Evolutionary conservation across 2,113 vertebrate species (phyloP).

Genomic region (Crotalus horridus): DNA sequence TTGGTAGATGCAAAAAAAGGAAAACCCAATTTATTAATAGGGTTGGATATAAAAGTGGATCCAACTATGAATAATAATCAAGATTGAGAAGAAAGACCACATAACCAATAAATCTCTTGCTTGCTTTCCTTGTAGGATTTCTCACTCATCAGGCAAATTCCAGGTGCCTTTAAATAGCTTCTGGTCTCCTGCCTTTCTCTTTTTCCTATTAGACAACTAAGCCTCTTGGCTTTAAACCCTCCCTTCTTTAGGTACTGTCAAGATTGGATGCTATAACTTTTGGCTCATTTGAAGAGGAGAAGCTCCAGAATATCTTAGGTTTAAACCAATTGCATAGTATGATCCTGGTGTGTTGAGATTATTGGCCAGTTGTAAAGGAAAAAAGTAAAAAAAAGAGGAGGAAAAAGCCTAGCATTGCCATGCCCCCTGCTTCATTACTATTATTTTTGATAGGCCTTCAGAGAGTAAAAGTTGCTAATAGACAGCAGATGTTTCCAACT

Average conservation of each 20-base stretch:
- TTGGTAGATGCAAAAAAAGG: background rate
- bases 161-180: slow-evolving; percentile 47
- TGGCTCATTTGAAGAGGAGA: background rate
- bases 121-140: accelerated
- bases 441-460: background rate
- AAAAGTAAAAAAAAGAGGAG: background rate
- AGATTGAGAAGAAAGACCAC: background rate
- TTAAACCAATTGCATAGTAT: background rate
- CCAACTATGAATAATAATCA: background rate
- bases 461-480: background rate
- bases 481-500: background rate
- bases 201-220: background rate
- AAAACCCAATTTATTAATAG: background rate
- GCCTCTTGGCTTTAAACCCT: background rate
- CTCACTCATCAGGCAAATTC: background rate
- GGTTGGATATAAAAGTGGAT: background rate
- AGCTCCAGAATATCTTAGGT: background rate
- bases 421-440: background rate
- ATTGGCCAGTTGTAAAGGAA: background rate
- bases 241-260: background rate
- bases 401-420: background rate
- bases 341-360: background rate
- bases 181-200: background rate
- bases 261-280: background rate
- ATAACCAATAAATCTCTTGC: background rate